Conservation (phyloP, 2,888 invertebrate genomes). For the Drosophila prostipennis region DNA sequence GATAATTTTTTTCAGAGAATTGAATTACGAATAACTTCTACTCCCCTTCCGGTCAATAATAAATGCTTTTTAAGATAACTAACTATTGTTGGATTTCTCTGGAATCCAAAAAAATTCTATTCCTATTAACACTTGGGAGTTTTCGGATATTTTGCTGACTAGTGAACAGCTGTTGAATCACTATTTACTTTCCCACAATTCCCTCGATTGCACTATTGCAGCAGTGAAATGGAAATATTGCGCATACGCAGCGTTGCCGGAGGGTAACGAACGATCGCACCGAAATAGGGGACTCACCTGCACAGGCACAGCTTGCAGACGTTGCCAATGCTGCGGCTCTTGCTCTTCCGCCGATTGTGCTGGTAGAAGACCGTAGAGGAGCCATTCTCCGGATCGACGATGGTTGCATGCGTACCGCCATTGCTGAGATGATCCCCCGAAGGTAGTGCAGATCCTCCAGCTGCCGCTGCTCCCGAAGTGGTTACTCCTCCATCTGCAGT, state of each 20-base stretch:
- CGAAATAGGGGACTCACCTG: constrained; percentile 77
- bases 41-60: too few species aligned
- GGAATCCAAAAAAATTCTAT: neutral
- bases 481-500: constrained; percentile 10
- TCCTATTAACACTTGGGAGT: neutral
- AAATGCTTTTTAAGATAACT: too few species aligned
- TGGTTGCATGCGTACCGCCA: constrained; percentile 55
- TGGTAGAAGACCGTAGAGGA: constrained; percentile 83
- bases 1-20: neutral
- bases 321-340: constrained; percentile 81
- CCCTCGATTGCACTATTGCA: constrained; percentile 24
- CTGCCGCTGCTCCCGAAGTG: neutral
- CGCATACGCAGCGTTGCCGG: constrained; percentile 53
- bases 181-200: constrained; percentile 9
- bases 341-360: constrained; percentile 82
- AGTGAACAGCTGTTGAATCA: constrained; percentile 39
- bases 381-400: constrained; percentile 79
- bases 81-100: too few species aligned
- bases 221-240: constrained; percentile 35
- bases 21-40: too few species aligned
- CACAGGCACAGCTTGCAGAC: constrained; percentile 83
- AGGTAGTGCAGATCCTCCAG: neutral
- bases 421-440: constrained; percentile 44
- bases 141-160: neutral
- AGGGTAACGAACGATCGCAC: neutral